Base-by-base conservation (phyloP, 2,797 vertebrate genomes). In the Anableps anableps region DNA sequence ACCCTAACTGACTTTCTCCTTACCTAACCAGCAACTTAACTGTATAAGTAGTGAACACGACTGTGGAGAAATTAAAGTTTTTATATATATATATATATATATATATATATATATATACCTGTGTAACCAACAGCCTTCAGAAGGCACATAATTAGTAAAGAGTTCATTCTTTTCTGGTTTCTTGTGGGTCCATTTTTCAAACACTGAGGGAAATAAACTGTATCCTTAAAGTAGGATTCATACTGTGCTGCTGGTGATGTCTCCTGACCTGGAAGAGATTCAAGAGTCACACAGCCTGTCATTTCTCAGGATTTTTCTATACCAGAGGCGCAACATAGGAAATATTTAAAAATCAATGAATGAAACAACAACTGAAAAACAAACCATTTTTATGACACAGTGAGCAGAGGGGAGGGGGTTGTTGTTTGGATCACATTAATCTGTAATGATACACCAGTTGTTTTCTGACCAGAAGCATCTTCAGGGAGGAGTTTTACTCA, bases 371-470 rank as follows among this genome's bases (percentile, higher is more conserved):
- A 6, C 41, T 72, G 68, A 74, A 51, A 79, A 74, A 50, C 23
- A 73, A 51, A 0, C 41, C 41, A 47, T 73, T 43, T 77, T 74
- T 6, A 55, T 26, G 8, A 68, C 34, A 11, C 75, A 34, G 34
- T 34, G n/a, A 26, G 66, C 29, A 74, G 47, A 26, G 41, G 45
- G 5, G 31, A 8, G 4, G 11, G 23, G 1, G 21, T n/a, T 34
- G 29, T 0, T 60, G 0, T 81, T 26, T 21, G 68, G 60, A 68
- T 75, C 48, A 19, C 47, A 66, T 75, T 70, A 5, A 16, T 53
- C 53, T 77, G 74, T 72, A 78, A 87, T 72, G 29, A 60, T 60
- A 72, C 76, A 51, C 47, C 58, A 50, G 60, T 11, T 31, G 50
- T 4, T 34, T 31, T 60, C 62, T 72, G 81, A 83, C 34, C 77